A percentile compares a stretch with the other conserved stretches of the same genome.
Conservation (phyloP, 2,113 vertebrate genomes). For the Otocyon megalotis region DNA sequence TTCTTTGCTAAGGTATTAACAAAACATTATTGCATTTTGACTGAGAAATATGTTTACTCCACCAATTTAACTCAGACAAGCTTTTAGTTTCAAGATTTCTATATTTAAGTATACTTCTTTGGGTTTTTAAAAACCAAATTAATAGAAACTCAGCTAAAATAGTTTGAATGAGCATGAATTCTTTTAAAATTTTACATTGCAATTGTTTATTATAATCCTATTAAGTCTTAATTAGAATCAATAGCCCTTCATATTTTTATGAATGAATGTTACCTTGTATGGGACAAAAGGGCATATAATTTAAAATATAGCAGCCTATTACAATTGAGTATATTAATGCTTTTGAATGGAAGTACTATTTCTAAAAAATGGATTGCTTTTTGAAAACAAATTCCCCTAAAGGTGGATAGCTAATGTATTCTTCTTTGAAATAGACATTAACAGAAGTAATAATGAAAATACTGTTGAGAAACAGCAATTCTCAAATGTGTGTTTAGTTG, state of each 20-base stretch:
- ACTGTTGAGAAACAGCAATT: slow-evolving; percentile 36
- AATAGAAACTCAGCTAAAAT: slow-evolving; percentile 60
- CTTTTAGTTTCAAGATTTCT: slow-evolving; percentile 41
- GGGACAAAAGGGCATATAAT: slow-evolving; percentile 71
- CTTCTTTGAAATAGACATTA: slow-evolving; percentile 61
- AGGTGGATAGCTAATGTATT: slow-evolving; percentile 76
- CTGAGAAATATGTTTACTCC: not conserved
- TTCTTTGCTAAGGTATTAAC: slow-evolving; percentile 51
- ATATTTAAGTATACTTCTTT: slow-evolving; percentile 9
- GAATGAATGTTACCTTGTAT: slow-evolving; percentile 73
- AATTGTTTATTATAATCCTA: slow-evolving; percentile 78
- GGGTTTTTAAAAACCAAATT: slow-evolving; percentile 55
- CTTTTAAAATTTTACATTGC: slow-evolving; percentile 74
- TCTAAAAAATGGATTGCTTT: slow-evolving; percentile 5
- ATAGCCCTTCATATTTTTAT: slow-evolving; percentile 78
- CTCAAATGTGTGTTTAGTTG: not conserved
- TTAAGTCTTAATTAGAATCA: slow-evolving; percentile 72
- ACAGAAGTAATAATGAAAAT: slow-evolving; percentile 35
- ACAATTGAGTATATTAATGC: slow-evolving; percentile 72
- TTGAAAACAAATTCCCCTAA: slow-evolving; percentile 67
- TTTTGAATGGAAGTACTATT: slow-evolving; percentile 77
- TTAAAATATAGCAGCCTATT: slow-evolving; percentile 77
- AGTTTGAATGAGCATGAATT: slow-evolving; percentile 74
- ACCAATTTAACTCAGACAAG: not conserved
- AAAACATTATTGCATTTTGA: slow-evolving; percentile 24